Conservation (phyloP, 1,140 invertebrate species). For the Plectrocnemia conspersa region DNA sequence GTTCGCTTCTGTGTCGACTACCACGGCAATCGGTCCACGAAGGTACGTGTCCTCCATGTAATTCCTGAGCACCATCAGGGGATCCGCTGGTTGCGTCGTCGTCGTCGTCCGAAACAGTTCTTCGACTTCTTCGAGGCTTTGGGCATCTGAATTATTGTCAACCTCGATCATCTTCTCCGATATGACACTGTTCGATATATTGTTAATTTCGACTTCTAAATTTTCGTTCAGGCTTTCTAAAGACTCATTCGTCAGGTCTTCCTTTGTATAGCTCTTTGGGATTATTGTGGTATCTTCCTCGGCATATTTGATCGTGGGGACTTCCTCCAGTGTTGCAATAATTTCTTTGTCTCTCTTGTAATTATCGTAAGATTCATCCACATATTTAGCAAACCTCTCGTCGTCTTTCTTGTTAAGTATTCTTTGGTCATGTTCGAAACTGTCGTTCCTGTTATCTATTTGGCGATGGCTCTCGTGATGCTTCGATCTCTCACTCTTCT, state of each 20-base stretch:
- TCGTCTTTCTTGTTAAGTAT: too few species aligned
- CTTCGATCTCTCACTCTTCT: not conserved
- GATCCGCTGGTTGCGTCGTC: constrained; percentile 18
- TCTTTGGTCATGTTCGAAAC: too few species aligned
- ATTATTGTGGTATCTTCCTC: too few species aligned
- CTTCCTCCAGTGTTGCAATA: not conserved
- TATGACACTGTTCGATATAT: not conserved
- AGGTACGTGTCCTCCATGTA: constrained; percentile 56
- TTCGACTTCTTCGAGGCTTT: not conserved
- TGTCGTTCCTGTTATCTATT: too few species aligned
- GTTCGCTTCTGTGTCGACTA: constrained; percentile 47
- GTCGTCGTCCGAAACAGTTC: not conserved
- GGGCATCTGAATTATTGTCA: not conserved
- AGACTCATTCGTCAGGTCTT: not conserved
- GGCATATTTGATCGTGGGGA: not conserved
- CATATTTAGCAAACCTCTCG: too few species aligned
- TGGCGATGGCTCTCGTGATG: too few species aligned
- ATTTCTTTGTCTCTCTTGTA: not conserved
- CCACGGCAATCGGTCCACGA: constrained; percentile 51
- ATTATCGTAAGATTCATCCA: not conserved
- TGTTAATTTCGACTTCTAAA: constrained; percentile 1
- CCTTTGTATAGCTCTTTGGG: too few species aligned
- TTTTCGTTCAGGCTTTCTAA: constrained; percentile 1
- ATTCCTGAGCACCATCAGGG: constrained; percentile 40
- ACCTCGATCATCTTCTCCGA: constrained; percentile 7